These are phyloP conservation scores for Rhimphoctona megacephalus DNA, from an alignment of 2,888 invertebrate genomes.

Conservation along the genomic window DNA sequence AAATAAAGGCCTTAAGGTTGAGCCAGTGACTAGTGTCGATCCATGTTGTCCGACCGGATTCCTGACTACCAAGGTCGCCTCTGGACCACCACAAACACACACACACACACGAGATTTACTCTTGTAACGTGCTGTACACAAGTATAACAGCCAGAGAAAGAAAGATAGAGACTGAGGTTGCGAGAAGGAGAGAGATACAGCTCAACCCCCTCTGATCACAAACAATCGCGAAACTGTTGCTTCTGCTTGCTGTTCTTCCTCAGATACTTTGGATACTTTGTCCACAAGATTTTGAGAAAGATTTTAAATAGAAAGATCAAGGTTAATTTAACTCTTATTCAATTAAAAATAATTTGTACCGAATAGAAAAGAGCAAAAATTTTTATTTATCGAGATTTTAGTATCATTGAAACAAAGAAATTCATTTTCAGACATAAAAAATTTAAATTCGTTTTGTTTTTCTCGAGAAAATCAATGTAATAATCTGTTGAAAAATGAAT, in stretches of 20 bases:
- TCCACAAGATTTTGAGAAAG: background rate
- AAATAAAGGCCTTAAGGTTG: slow-evolving; percentile 69
- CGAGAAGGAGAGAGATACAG: slow-evolving; percentile 10
- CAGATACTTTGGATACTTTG: slow-evolving; percentile 35
- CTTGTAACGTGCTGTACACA: slow-evolving; percentile 10
- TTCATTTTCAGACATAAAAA: background rate
- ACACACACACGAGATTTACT: slow-evolving; percentile 25
- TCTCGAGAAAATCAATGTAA: background rate
- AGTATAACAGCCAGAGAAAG: slow-evolving; percentile 2
- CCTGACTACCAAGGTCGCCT: slow-evolving; percentile 82
- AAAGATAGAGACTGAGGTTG: background rate
- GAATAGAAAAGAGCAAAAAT: background rate
- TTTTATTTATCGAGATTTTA: background rate
- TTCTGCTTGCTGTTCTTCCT: slow-evolving; percentile 43
- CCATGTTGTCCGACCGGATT: slow-evolving; percentile 81
- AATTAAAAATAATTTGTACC: background rate
- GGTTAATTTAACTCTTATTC: background rate
- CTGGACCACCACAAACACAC: slow-evolving; percentile 69
- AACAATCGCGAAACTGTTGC: slow-evolving; percentile 55
- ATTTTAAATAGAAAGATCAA: background rate
- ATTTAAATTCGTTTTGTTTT: background rate
- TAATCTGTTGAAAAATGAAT: background rate
- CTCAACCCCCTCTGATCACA: slow-evolving; percentile 29
- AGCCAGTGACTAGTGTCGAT: slow-evolving; percentile 78
- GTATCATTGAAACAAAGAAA: background rate